Conservation (phyloP, 30 jellyfish, hydroid and myxozoan species). For the Clytia hemisphaerica region DNA sequence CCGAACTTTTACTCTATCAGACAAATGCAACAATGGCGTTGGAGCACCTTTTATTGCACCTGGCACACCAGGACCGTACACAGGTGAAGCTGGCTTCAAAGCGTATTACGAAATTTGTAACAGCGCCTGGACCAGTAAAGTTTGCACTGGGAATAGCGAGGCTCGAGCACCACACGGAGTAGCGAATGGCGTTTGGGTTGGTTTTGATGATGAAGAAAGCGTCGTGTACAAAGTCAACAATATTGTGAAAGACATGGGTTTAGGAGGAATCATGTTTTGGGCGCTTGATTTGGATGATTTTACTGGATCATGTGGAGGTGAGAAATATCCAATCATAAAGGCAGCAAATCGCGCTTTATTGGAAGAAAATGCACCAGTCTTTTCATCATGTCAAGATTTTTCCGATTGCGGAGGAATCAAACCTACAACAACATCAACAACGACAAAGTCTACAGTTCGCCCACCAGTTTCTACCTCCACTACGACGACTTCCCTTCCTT, state of each 20-base stretch:
- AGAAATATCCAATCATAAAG: slow-evolving; percentile 18
- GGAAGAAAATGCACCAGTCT: too few species aligned
- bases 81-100: slow-evolving; percentile 10
- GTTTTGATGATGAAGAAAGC: slow-evolving; percentile 28
- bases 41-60: too few species aligned
- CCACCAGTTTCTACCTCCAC: too few species aligned
- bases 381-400: too few species aligned
- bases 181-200: slow-evolving; percentile 7
- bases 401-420: too few species aligned
- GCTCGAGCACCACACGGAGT: slow-evolving; percentile 26
- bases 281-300: slow-evolving; percentile 32
- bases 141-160: neutral
- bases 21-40: neutral
- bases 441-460: too few species aligned
- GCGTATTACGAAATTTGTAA: slow-evolving; percentile 27
- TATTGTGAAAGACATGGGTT: neutral
- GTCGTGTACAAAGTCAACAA: slow-evolving; percentile 10
- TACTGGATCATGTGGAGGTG: slow-evolving; percentile 8
- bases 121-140: neutral
- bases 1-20: neutral
- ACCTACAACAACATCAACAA: too few species aligned
- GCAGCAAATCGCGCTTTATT: slow-evolving; percentile 12
- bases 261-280: slow-evolving; percentile 29
- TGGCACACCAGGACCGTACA: slow-evolving; percentile 5
- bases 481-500: too few species aligned